Base-by-base conservation (phyloP, 1,140 invertebrate species). In the Papilio machaon region DNA sequence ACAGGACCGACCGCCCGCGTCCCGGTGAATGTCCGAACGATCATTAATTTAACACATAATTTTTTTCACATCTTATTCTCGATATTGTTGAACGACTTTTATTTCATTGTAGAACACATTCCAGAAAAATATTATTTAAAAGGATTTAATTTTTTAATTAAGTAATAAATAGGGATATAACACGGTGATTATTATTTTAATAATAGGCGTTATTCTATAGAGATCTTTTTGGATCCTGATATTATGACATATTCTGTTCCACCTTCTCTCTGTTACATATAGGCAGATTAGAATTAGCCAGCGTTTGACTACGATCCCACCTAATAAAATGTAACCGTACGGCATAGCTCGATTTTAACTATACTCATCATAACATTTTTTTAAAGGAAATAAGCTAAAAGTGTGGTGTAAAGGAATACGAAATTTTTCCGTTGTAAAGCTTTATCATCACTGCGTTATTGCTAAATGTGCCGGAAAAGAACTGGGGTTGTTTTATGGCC, bases 41-140 rank as follows among this genome's bases (percentile, higher is more conserved):
- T 89, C 88, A 90, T 91, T 91, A 89, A 88, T 91, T 89, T 88
- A 81, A 87, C 82, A 83, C 79, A 83, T 84, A 83, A 84, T 87
- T 86, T 85, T 87, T 85, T 83, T 11, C 77, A 52, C 77, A n/a
- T 79, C n/a, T 35, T 64, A 64, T 43, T 67, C 23, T 30, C 54
- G 19, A 76, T 30, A 17, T 23, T 52, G 23, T 76, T 46, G n/a
- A 76, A 15, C 19, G 23, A 17, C n/a, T 46, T n/a, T 43, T 38
- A 3, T 73, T n/a, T 73, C 10, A 35, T 23, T 30, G 13, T 35
- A 15, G 23, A 43, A 43, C 38, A 43, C 38, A 43, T 19, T 35
- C 67, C 17, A 58, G 30, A 1, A 30, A 5, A 70, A 19, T n/a
- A n/a, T 19, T 17, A 19, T 9, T 67, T 30, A 9, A 67, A 67